These are phyloP conservation scores for Phacellophora camtschatica DNA, from an alignment of 30 jellyfish, hydroid and myxozoan genomes.

Conservation along the genomic window DNA sequence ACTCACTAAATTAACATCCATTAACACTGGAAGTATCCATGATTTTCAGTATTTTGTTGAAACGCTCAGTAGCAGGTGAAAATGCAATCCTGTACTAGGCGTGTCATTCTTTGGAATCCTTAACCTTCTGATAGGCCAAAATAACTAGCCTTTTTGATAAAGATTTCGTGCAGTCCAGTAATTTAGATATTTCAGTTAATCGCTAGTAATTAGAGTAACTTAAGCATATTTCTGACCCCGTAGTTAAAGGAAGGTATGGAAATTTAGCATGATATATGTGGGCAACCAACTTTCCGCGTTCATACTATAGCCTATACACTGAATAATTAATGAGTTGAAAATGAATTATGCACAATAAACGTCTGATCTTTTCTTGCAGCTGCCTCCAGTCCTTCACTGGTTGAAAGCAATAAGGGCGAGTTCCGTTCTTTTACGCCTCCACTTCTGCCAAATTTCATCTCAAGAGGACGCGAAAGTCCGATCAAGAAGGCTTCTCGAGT, in stretches of 20 bases:
- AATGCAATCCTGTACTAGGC: neutral
- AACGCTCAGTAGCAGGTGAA: neutral
- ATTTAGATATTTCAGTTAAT: neutral
- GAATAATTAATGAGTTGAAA: conserved; percentile 64
- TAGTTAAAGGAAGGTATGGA: too few species aligned
- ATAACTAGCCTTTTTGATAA: neutral
- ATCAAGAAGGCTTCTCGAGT: conserved; percentile 56
- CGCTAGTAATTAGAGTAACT: too few species aligned
- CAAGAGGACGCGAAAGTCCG: conserved; percentile 69
- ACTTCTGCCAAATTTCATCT: conserved; percentile 15
- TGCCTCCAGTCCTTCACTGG: conserved; percentile 63
- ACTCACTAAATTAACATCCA: too few species aligned
- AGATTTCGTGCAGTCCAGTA: neutral
- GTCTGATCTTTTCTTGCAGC: conserved; percentile 79
- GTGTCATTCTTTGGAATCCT: too few species aligned
- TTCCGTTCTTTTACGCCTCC: conserved; percentile 67
- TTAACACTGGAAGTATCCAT: too few species aligned
- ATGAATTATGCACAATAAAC: conserved; percentile 65
- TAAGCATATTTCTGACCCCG: too few species aligned
- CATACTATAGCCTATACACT: conserved; percentile 8
- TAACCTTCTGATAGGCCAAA: too few species aligned
- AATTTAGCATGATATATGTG: too few species aligned
- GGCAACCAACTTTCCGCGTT: too few species aligned
- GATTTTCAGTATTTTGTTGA: too few species aligned
- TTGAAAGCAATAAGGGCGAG: conserved; percentile 55